Base-by-base conservation (phyloP, 2,113 vertebrate genomes). In the Cyprinodon variegatus region DNA sequence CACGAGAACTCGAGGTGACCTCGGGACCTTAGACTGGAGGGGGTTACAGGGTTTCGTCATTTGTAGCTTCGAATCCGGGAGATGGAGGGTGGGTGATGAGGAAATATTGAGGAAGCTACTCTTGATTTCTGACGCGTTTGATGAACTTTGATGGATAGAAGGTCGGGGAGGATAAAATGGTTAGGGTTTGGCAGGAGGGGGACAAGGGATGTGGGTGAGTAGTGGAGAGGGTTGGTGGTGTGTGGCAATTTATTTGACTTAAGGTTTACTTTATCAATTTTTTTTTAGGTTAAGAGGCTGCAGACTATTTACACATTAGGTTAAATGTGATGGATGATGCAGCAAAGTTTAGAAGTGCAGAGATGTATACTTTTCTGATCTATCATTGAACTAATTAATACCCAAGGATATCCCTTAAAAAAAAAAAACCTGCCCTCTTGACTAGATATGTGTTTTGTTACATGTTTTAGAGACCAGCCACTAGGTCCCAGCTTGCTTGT, bases 51-150 rank as follows among this genome's bases (percentile, higher is more conserved):
- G 79, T 68, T 48, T 46, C 65, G 77, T 70, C 74, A 64, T 78
- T 12, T 72, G 43, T 79, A 81, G 74, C 65, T 53, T 37, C 78
- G 82, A 73, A 87, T 67, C 70, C 60, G 64, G 45, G 77, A 75
- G 74, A 76, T 73, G 70, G 41, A 40, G 59, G 64, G 45, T 61
- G 77, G 79, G 75, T 69, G 77, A 87, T 76, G 84, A 86, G 89
- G 87, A 90, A 91, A 86, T 76, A 89, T 91, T 90, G 88, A 91
- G 90, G 90, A 93, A 93, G 86, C 81, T 71, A 78, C 86, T 90
- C 88, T 90, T 91, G 89, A 91, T 91, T 92, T 91, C 90, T 92
- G 90, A 92, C 91, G 89, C 85, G 90, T 89, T 91, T 82, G 89
- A 90, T 88, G 86, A 91, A 89, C 90, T 89, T 73, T 90, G 84